Conservation (phyloP, 2,797 vertebrate genomes). For the Martes flavigula region DNA sequence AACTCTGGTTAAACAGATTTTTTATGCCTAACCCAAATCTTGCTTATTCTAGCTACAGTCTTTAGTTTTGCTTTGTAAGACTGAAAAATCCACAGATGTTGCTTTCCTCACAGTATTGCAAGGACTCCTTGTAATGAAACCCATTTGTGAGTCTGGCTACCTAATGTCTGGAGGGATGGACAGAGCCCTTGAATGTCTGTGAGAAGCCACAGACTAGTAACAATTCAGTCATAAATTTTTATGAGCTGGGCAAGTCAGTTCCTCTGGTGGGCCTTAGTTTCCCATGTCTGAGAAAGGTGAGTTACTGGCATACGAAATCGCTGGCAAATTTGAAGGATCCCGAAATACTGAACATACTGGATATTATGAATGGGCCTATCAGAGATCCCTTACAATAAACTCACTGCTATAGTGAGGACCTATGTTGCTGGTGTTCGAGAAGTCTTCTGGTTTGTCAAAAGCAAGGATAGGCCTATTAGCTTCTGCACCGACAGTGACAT, state of each 20-base stretch:
- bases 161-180: not conserved
- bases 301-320: not conserved
- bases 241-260: not conserved
- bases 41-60: not conserved
- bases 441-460: not conserved
- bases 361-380: not conserved
- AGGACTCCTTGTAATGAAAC: not conserved
- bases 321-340: not conserved
- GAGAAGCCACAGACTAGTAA: not conserved
- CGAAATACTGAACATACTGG: not conserved
- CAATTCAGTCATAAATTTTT: not conserved
- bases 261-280: not conserved
- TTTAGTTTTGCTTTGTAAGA: not conserved
- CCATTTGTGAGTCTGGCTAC: not conserved
- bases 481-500: not conserved
- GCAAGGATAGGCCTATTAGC: not conserved
- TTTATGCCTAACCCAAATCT: not conserved
- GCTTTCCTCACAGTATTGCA: not conserved
- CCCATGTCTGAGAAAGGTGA: not conserved
- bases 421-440: not conserved
- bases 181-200: not conserved
- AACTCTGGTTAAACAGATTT: not conserved
- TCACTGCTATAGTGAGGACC: not conserved
- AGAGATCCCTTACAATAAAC: not conserved
- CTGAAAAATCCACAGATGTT: not conserved